These are phyloP conservation scores for Pantherophis alleghaniensis DNA, from an alignment of 2,797 vertebrate species.

Conservation along the genomic window DNA sequence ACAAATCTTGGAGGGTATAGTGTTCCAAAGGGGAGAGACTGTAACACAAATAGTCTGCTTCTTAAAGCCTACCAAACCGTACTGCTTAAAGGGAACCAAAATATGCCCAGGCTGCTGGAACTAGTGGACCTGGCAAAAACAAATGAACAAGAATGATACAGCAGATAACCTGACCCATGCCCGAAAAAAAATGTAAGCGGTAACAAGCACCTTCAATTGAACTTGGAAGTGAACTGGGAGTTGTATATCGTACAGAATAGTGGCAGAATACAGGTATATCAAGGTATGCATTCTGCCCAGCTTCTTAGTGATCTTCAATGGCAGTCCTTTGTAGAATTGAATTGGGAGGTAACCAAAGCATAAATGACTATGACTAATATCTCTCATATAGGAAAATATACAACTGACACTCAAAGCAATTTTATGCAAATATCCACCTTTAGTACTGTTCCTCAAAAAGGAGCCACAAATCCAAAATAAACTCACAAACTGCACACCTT, in stretches of 20 bases:
- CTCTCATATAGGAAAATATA: background rate
- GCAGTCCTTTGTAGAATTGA: background rate
- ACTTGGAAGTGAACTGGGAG: background rate
- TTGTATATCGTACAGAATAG: background rate
- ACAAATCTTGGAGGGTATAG: background rate
- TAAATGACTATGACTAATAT: background rate
- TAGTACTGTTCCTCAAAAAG: background rate
- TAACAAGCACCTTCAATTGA: background rate
- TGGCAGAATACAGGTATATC: background rate
- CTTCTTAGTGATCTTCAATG: background rate
- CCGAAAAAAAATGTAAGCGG: background rate
- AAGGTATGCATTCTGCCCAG: background rate
- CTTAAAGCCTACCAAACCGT: background rate
- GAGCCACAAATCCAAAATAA: background rate
- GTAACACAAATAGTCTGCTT: background rate
- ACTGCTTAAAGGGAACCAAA: background rate
- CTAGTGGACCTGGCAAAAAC: background rate
- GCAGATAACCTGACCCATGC: background rate
- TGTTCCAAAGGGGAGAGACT: background rate
- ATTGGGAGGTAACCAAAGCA: background rate
- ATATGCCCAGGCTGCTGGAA: background rate
- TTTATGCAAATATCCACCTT: background rate
- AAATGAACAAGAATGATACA: background rate
- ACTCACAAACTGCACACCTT: background rate
- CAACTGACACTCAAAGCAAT: background rate